Evolutionary conservation across 2,888 invertebrate species (phyloP).

Genomic region (Aethes cnicana): DNA sequence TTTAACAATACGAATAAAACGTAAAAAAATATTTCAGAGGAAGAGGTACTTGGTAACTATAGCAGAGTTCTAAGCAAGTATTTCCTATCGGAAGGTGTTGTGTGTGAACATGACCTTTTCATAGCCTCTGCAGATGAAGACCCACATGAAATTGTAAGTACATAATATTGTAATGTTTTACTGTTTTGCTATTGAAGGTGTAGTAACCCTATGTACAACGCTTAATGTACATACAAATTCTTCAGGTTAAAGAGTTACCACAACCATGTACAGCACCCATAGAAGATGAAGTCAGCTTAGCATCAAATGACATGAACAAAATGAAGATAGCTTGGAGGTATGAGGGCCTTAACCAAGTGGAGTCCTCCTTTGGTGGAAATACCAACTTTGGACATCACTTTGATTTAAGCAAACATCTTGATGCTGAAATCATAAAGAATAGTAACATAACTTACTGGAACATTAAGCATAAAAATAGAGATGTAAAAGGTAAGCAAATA

Average conservation of each 20-base stretch:
- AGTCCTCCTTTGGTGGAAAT: slow-evolving; percentile 74
- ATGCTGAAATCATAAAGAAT: slow-evolving; percentile 78
- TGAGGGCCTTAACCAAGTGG: slow-evolving; percentile 86
- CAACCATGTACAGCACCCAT: slow-evolving; percentile 77
- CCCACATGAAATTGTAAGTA: slow-evolving; percentile 84
- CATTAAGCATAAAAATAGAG: slow-evolving; percentile 41
- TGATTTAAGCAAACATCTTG: slow-evolving; percentile 90
- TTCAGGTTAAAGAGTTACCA: slow-evolving; percentile 75
- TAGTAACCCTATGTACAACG: background rate
- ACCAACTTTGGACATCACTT: slow-evolving; percentile 89
- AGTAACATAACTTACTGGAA: slow-evolving; percentile 83
- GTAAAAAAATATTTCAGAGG: no score
- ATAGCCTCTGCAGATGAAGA: slow-evolving; percentile 88
- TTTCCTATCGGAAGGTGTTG: slow-evolving; percentile 93
- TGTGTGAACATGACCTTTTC: slow-evolving; percentile 87
- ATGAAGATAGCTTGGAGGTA: slow-evolving; percentile 97
- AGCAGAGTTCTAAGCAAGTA: slow-evolving; percentile 90
- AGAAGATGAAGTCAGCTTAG: slow-evolving; percentile 60
- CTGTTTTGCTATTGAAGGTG: background rate
- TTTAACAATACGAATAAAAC: no score
- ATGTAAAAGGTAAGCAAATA: slow-evolving; percentile 49
- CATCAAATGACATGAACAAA: slow-evolving; percentile 68
- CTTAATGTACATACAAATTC: background rate
- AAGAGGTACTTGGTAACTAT: slow-evolving; percentile 90
- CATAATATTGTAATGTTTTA: slow-evolving; percentile 2